Evolutionary conservation across 2,888 invertebrate species (phyloP), one percentile per base, ranked within the genome.

Genomic region (Sclerodermus sp.): DNA sequence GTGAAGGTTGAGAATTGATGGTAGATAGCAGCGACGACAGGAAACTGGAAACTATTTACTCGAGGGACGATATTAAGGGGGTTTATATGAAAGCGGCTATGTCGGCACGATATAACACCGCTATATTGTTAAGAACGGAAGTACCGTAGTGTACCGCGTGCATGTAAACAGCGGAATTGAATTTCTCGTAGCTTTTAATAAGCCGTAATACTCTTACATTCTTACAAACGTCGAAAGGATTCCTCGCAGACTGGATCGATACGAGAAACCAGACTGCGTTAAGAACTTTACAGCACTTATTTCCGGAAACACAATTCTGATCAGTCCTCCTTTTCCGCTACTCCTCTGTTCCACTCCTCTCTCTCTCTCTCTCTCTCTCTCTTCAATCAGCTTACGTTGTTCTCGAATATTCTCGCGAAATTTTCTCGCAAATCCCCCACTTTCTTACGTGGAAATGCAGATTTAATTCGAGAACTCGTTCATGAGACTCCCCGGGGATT

Each of bases 11-110:
- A 46, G 57, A 64, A 64, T 64, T 59, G 63, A 64, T 63, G 61
- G 57, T 39, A 56, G 63, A 63, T 63, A 63, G 50, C 5, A 47
- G 38, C 58, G 63, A 55, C 59, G 63, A 57, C 63, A 61, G 63
- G 63, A 68, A 70, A 66, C 65, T 66, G 60, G 61, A 65, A 70
- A 70, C 69, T 69, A 70, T 71, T 71, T 71, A 70, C 70, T 63
- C 67, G 65, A 52, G 67, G 69, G 66, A 63, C 62, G 65, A 69
- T 69, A 68, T 69, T 70, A 66, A 66, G 60, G 67, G 53, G 56
- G 62, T 65, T 62, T 66, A 62, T 65, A 68, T 57, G 65, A 65
- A 61, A 67, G 64, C 58, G 64, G 64, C 64, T 67, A 65, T 65
- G 69, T 68, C 67, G 60, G 57, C 50, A 50, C 64, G 63, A 69